These are phyloP conservation scores for Phacellophora camtschatica DNA, from an alignment of 30 jellyfish, hydroid and myxozoan species.

Conservation along the genomic window DNA sequence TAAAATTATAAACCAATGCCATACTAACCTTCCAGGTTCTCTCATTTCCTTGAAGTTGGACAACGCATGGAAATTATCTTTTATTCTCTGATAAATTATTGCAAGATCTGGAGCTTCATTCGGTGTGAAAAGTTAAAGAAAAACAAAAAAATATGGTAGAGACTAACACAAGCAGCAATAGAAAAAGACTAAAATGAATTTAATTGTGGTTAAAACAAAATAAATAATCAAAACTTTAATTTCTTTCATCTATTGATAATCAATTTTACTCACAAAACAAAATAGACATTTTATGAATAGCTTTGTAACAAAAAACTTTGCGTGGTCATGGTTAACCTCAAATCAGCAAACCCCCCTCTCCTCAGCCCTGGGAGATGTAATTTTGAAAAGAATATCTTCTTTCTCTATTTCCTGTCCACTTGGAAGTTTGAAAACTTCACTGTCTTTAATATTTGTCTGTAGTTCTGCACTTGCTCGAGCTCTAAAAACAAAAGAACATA, in stretches of 20 bases:
- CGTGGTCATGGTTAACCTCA: too few species aligned
- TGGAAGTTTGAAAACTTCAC: constrained; percentile 76
- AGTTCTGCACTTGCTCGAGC: constrained; percentile 86
- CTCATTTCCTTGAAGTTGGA: constrained; percentile 77
- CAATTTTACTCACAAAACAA: too few species aligned
- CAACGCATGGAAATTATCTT: constrained; percentile 86
- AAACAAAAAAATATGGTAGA: not conserved
- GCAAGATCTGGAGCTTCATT: constrained; percentile 80
- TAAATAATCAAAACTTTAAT: too few species aligned
- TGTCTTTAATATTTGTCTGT: constrained; percentile 77
- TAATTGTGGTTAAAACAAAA: not conserved
- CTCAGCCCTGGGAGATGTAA: too few species aligned
- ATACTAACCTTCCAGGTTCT: constrained; percentile 83
- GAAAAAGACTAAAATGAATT: not conserved
- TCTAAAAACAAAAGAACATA: constrained; percentile 6
- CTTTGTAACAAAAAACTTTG: too few species aligned
- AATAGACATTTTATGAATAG: too few species aligned
- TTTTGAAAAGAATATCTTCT: constrained; percentile 94
- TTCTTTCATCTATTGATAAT: too few species aligned
- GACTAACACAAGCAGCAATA: not conserved
- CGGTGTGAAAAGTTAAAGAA: constrained; percentile 63
- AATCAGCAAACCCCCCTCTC: too few species aligned
- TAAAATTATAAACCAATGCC: too few species aligned
- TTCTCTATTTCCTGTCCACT: constrained; percentile 95
- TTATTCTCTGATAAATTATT: constrained; percentile 73